phyloP scores from a whole-genome alignment of 2,113 vertebrate species.

The Apodemus speciosus region DNA sequence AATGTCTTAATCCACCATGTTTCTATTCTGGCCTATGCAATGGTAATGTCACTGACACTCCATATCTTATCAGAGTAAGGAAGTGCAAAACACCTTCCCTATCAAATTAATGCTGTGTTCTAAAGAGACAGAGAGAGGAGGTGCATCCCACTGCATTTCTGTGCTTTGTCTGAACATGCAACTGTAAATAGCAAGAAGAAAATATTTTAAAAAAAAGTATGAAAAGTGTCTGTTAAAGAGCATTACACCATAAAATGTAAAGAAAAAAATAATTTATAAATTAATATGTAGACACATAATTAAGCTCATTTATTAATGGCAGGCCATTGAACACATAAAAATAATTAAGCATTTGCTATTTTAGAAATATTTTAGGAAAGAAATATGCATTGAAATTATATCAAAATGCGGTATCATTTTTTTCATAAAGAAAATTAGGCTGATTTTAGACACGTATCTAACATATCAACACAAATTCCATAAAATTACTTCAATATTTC shows the following conservation, averaged over 20 bases:
- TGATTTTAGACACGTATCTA: background rate
- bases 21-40: constrained; percentile 61
- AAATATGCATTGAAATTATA: background rate
- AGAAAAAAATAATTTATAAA: background rate
- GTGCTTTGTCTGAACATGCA: background rate
- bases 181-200: constrained; percentile 38
- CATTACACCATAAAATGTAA: constrained; percentile 40
- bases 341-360: background rate
- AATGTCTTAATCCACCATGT: background rate
- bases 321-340: background rate
- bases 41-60: constrained; percentile 80
- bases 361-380: background rate
- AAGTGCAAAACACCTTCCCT: constrained; percentile 51
- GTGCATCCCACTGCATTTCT: constrained; percentile 55
- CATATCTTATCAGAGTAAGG: constrained; percentile 74
- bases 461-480: background rate
- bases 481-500: background rate
- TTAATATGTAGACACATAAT: background rate
- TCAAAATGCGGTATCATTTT: background rate
- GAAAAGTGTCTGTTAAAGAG: constrained; percentile 47
- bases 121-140: constrained; percentile 35
- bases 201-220: constrained; percentile 46
- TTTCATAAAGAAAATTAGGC: background rate
- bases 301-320: background rate
- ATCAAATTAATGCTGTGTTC: constrained; percentile 63